A percentile compares a stretch with the other conserved stretches of the same genome.
Conservation (phyloP, 2,888 invertebrate genomes). For the Colostygia pectinataria region DNA sequence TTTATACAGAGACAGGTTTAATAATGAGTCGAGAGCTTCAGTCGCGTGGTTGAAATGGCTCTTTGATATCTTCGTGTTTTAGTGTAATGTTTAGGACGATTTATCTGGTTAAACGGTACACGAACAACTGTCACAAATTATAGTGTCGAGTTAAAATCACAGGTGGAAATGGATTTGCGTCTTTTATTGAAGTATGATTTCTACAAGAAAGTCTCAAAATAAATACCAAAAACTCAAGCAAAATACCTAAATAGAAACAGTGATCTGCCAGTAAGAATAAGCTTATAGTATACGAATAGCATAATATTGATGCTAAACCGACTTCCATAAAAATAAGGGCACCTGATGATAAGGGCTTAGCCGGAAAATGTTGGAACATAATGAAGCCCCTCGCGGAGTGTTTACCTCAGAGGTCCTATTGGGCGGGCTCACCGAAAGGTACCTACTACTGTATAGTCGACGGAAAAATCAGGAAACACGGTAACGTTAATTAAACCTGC, state of each 20-base stretch:
- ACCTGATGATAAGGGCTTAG: slow-evolving; percentile 25
- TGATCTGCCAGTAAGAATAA: neutral
- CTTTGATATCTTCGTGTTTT: slow-evolving; percentile 14
- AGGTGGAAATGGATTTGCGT: no score
- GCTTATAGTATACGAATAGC: slow-evolving; percentile 9
- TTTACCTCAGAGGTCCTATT: slow-evolving; percentile 24
- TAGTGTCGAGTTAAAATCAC: no score
- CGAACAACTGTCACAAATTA: no score
- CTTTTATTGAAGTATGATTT: no score
- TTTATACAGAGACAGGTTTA: slow-evolving; percentile 30
- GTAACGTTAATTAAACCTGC: slow-evolving; percentile 22
- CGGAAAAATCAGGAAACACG: slow-evolving; percentile 26
- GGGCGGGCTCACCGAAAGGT: slow-evolving; percentile 18
- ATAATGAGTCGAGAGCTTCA: slow-evolving; percentile 31
- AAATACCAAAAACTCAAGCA: neutral
- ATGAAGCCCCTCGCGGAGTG: slow-evolving; percentile 26
- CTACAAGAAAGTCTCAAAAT: no score
- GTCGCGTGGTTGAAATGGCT: slow-evolving; percentile 15
- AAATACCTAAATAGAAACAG: slow-evolving; percentile 2
- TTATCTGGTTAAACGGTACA: no score
- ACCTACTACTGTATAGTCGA: slow-evolving; percentile 10
- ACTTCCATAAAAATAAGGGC: slow-evolving; percentile 25
- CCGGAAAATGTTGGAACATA: slow-evolving; percentile 30
- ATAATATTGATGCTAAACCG: slow-evolving; percentile 22
- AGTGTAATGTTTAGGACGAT: slow-evolving; percentile 10